phyloP scores from a whole-genome alignment of 2,113 vertebrate genomes.

The Oceanites oceanicus region DNA sequence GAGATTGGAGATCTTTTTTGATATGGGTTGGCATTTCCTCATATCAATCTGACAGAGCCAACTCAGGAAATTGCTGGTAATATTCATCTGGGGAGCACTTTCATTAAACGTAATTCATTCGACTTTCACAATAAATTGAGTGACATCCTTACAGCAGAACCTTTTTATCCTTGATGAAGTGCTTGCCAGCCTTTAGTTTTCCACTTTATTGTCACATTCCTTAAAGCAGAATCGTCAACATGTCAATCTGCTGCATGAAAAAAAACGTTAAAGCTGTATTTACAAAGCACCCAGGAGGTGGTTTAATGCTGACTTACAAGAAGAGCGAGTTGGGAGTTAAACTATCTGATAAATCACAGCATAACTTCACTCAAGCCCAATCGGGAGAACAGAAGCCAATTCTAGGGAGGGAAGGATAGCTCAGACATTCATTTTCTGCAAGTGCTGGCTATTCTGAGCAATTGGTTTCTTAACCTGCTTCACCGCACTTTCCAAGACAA shows the following conservation, averaged over 20 bases:
- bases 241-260: conserved; percentile 76
- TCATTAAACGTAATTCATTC: conserved; percentile 88
- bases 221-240: conserved; percentile 80
- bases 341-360: conserved; percentile 71
- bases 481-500: conserved; percentile 11
- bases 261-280: conserved; percentile 72
- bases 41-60: conserved; percentile 81
- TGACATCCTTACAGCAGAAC: conserved; percentile 82
- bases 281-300: conserved; percentile 72
- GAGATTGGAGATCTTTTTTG: conserved; percentile 73
- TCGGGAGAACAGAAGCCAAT: neutral
- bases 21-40: conserved; percentile 79
- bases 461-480: conserved; percentile 32
- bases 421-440: neutral
- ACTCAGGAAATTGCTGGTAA: conserved; percentile 84
- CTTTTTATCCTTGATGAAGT: conserved; percentile 86
- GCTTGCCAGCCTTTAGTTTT: conserved; percentile 79
- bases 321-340: conserved; percentile 48
- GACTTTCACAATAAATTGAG: conserved; percentile 88
- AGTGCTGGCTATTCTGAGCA: neutral
- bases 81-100: conserved; percentile 87
- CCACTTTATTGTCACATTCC: conserved; percentile 81
- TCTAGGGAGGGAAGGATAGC: neutral
- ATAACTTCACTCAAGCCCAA: conserved; percentile 17
- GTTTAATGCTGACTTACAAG: conserved; percentile 71